These are phyloP conservation scores for Aquatica leii DNA, from an alignment of 2,888 invertebrate genomes.

Conservation along the genomic window DNA sequence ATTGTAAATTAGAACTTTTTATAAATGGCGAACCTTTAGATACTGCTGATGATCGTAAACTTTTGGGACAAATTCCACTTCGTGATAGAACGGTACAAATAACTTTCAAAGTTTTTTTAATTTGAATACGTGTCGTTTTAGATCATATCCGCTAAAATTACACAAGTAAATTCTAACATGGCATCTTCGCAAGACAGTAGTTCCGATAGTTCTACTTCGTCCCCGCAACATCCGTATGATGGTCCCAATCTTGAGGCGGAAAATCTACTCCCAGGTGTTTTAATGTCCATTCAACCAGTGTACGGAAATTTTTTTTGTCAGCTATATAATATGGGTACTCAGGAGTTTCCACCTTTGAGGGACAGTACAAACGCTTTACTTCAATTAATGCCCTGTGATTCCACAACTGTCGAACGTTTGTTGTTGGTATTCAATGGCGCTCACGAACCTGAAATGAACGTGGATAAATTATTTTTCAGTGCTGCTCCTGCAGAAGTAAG, in stretches of 20 bases:
- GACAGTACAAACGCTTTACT: constrained; percentile 84
- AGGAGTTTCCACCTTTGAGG: constrained; percentile 80
- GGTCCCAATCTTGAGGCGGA: constrained; percentile 85
- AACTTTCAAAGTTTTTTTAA: constrained; percentile 59
- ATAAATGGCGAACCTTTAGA: constrained; percentile 89
- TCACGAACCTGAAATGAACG: constrained; percentile 59
- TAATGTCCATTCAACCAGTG: constrained; percentile 83
- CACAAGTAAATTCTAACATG: constrained; percentile 74
- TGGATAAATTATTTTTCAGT: constrained; percentile 74
- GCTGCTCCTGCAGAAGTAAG: constrained; percentile 76
- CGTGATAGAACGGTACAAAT: constrained; percentile 82
- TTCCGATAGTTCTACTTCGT: constrained; percentile 93
- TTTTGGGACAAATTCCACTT: constrained; percentile 84
- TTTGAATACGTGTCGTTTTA: constrained; percentile 49
- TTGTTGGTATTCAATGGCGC: constrained; percentile 64
- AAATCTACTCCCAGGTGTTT: constrained; percentile 87
- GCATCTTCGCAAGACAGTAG: constrained; percentile 90
- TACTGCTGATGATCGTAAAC: constrained; percentile 85
- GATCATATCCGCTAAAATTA: constrained; percentile 79
- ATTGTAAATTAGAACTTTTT: constrained; percentile 90
- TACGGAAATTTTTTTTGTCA: constrained; percentile 85
- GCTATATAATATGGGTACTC: constrained; percentile 87
- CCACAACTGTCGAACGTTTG: constrained; percentile 64
- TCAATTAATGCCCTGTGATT: constrained; percentile 79
- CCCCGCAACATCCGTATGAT: constrained; percentile 87